Base-by-base conservation (phyloP, 2,888 invertebrate genomes). In the Philhelius pedissequus region DNA sequence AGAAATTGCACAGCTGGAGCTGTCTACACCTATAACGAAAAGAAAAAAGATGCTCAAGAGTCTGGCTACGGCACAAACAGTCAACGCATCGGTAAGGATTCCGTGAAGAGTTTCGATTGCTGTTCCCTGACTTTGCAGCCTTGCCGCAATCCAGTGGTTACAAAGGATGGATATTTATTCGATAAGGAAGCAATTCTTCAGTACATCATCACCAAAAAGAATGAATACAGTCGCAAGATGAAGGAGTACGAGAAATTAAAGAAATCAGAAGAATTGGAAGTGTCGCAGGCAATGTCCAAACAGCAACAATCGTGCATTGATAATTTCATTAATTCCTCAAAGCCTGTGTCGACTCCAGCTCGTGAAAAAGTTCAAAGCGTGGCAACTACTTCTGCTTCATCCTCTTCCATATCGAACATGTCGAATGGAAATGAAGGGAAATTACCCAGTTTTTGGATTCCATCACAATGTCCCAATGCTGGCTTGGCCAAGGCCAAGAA, bases 1-100 rank as follows among this genome's bases (percentile, higher is more conserved):
- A 95, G 97, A 91, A 99, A 99, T 92, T 98, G 98, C 89, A 99
- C 99, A 1, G 99, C 99, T 1, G 98, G 98, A 74, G 97, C 99
- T 8, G 99, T 99, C 9, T 99, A 99, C 90, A 98, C 99, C 0
- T 99, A 99, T 89, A 97, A 98, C 88, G 99, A 99, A 90, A 97
- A 98, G 92, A 96, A 98, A 91, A 98, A 98, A 90, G 99, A 99
- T 90, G 97, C 98, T 1, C 94, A 96, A 48, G 95, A 96, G 8
- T 98, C 98, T 13, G 99, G 99, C 7, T 99, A 98, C 91, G 99
- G 97, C 1, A 96, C 96, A 35, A 95, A 95, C 90, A 94, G 93
- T 58, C 95, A 95, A 90, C 93, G 99, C 88, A 94, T 99, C 62
- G 98, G 98, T 13, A 99, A 92, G 79, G 92, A 92, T 86, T 92